Evolutionary conservation across 2,888 invertebrate genomes (phyloP).

Genomic region (Phortica magna): DNA sequence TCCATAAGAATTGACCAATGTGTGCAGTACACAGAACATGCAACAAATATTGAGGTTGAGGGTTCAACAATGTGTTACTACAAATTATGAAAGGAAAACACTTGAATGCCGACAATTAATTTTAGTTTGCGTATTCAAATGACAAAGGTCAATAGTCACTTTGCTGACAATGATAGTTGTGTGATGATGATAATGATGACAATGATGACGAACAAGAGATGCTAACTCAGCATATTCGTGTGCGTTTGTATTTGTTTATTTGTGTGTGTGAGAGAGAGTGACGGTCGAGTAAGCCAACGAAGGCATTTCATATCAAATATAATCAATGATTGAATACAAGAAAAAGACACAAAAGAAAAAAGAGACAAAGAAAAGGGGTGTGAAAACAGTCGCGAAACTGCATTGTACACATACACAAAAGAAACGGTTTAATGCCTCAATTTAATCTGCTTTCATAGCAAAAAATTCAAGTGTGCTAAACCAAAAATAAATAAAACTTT

Average conservation of each 20-base stretch:
- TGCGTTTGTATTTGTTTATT: background rate
- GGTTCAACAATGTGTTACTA: slow-evolving; percentile 1
- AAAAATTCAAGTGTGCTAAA: too few relatives aligned
- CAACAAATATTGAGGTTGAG: slow-evolving; percentile 6
- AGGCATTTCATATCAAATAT: background rate
- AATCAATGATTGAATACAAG: background rate
- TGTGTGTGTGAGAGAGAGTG: background rate
- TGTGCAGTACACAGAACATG: background rate
- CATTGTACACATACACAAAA: too few relatives aligned
- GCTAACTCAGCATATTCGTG: background rate
- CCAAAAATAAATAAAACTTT: too few relatives aligned
- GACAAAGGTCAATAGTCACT: slow-evolving; percentile 18
- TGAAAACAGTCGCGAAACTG: too few relatives aligned
- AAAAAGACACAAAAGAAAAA: background rate
- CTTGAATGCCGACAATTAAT: slow-evolving; percentile 1
- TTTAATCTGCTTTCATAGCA: too few relatives aligned
- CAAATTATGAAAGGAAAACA: background rate
- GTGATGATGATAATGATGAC: background rate
- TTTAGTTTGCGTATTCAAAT: slow-evolving; percentile 2
- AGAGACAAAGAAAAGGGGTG: too few relatives aligned
- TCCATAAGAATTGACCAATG: too few relatives aligned
- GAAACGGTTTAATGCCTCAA: too few relatives aligned
- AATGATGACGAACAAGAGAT: background rate
- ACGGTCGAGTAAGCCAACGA: background rate
- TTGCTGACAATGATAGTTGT: background rate